Evolutionary conservation across 2,888 invertebrate genomes (phyloP).

Genomic region (Prostheceraeus crozeri): DNA sequence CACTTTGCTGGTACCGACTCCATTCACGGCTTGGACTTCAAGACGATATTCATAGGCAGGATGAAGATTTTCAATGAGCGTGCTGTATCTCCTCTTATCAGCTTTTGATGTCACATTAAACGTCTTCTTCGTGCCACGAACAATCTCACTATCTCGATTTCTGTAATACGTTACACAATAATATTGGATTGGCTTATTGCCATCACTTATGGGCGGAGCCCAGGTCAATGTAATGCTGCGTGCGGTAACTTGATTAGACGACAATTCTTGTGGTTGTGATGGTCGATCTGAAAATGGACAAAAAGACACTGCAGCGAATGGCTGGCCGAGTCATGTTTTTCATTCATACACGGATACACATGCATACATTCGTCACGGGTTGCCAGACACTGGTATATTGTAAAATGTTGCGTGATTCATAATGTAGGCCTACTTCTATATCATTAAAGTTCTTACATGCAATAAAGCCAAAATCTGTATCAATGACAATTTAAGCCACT

Average conservation of each 20-base stretch:
- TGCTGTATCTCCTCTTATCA: background rate
- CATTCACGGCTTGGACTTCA: constrained; percentile 19
- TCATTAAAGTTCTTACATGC: too few relatives aligned
- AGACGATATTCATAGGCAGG: background rate
- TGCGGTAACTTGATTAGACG: constrained; percentile 9
- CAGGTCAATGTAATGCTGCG: background rate
- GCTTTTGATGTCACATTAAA: background rate
- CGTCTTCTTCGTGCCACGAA: background rate
- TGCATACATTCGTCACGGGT: too few relatives aligned
- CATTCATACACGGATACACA: too few relatives aligned
- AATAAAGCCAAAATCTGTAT: too few relatives aligned
- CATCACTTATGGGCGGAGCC: background rate
- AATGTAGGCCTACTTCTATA: too few relatives aligned
- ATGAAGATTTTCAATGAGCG: background rate
- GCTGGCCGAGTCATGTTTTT: too few relatives aligned
- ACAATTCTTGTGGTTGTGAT: too few relatives aligned
- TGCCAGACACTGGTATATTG: too few relatives aligned
- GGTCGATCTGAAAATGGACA: too few relatives aligned
- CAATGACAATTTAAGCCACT: too few relatives aligned
- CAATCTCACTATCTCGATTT: constrained; percentile 11
- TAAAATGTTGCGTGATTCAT: too few relatives aligned
- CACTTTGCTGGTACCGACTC: background rate
- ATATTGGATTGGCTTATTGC: background rate
- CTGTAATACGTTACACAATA: background rate
- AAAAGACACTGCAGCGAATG: too few relatives aligned